phyloP scores from a whole-genome alignment of 2,888 invertebrate genomes.

The Noctuana brunneofusca region DNA sequence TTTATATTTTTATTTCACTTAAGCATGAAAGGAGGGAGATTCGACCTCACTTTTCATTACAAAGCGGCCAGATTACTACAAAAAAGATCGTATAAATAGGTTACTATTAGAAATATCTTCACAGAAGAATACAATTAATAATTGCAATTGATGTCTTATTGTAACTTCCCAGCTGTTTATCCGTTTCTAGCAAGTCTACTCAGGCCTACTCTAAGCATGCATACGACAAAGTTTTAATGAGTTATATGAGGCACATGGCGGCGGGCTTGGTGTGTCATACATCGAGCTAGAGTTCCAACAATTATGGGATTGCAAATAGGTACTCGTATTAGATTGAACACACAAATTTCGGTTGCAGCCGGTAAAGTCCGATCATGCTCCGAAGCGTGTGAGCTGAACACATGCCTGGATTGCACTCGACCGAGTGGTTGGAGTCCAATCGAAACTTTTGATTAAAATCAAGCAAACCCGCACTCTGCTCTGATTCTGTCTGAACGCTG shows the following conservation, averaged over 20 bases:
- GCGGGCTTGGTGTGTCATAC: constrained; percentile 44
- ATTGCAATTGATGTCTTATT: not conserved
- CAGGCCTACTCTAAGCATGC: constrained; percentile 42
- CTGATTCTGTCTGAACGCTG: constrained; percentile 62
- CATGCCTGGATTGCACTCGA: constrained; percentile 63
- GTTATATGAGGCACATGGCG: constrained; percentile 53
- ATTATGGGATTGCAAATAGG: constrained; percentile 71
- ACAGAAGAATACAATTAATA: not conserved
- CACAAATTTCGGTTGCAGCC: constrained; percentile 65
- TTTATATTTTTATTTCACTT: constrained; percentile 81
- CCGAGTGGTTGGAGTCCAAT: constrained; percentile 70
- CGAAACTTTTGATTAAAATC: constrained; percentile 83
- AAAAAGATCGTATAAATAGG: constrained; percentile 39
- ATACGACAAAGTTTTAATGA: constrained; percentile 64
- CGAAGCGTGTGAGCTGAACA: constrained; percentile 48
- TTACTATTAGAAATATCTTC: constrained; percentile 6
- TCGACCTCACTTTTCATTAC: constrained; percentile 70
- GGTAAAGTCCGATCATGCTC: constrained; percentile 64
- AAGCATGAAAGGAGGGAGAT: constrained; percentile 67
- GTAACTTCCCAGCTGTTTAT: too few species aligned
- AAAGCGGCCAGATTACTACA: constrained; percentile 47
- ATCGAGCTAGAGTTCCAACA: constrained; percentile 58
- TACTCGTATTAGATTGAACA: constrained; percentile 73
- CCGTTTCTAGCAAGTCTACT: constrained; percentile 40
- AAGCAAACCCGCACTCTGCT: constrained; percentile 69